Base-by-base conservation (phyloP, 2,113 vertebrate species). In the Crotalus helleri region DNA sequence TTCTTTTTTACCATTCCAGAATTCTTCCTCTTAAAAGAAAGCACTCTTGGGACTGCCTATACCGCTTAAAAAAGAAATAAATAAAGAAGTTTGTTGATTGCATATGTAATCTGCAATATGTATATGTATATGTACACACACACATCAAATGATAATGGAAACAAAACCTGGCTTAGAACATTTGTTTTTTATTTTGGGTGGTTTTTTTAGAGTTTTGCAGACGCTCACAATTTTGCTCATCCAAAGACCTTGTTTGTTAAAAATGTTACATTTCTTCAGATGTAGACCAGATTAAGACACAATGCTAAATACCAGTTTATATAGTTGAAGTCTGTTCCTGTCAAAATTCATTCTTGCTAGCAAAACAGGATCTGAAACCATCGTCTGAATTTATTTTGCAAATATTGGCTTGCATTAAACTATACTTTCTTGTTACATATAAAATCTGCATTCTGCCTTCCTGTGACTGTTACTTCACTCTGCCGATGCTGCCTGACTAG, bases 11-110 rank as follows among this genome's bases (percentile, higher is more conserved):
- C 93, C 93, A 94, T 90, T 90, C 93, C 95, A 93, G 95, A 96
- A 96, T 96, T 94, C 92, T 74, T 96, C 95, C 93, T 91, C 94
- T 97, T 95, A 94, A 95, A 96, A 74, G 91, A 95, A 91, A 49
- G 69, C n/a, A 0, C 0, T 0, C 92, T 94, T 5, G 2, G 19
- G 19, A 24, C 69, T 59, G 5, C 0, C 0, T 91, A 64, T 0
- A 26, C 15, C 21, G 8, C 92, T 93, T 90, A 2, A 46, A 39
- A 55, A 85, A 49, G 2, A 26, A 26, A 51, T 19, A 61, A 64
- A 44, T 0, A 39, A 58, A 29, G 39, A n/a, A 55, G 54, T 49
- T 55, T 39, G 5, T 33, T 91, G 51, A 91, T 3, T 5, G n/a
- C 51, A 90, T 26, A 61, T 59, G 26, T 87, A 51, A 29, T 87